Conservation (phyloP, 2,113 vertebrate species). For the Arenaria interpres region DNA sequence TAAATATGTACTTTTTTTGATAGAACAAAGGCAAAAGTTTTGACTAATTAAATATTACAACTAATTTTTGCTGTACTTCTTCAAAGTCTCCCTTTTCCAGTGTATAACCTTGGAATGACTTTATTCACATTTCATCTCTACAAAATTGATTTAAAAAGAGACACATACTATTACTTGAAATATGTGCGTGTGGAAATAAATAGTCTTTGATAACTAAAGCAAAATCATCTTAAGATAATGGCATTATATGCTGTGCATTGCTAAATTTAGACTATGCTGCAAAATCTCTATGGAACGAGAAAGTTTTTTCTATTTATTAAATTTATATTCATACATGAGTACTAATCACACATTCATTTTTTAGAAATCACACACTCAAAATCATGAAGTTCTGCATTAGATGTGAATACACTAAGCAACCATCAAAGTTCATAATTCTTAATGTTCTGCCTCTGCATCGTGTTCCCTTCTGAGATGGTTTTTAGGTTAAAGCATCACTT, state of each 20-base stretch:
- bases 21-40: neutral
- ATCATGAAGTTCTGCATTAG: neutral
- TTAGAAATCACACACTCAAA: neutral
- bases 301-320: neutral
- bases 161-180: neutral
- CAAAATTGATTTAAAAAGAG: neutral
- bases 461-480: neutral
- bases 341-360: neutral
- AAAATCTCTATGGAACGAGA: neutral
- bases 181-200: neutral
- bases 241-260: neutral
- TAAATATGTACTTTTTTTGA: neutral
- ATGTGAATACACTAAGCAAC: neutral
- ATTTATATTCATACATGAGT: neutral
- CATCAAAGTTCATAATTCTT: neutral
- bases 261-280: neutral
- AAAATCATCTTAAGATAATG: neutral
- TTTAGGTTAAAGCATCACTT: neutral
- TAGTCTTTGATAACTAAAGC: neutral
- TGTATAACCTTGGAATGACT: neutral
- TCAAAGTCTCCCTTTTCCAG: neutral
- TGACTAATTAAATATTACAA: neutral
- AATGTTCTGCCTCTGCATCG: neutral
- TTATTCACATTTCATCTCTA: neutral
- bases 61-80: neutral